Base-by-base conservation (phyloP, 37 sponge, comb jelly and placozoan genomes). In the Crambe crambe region DNA sequence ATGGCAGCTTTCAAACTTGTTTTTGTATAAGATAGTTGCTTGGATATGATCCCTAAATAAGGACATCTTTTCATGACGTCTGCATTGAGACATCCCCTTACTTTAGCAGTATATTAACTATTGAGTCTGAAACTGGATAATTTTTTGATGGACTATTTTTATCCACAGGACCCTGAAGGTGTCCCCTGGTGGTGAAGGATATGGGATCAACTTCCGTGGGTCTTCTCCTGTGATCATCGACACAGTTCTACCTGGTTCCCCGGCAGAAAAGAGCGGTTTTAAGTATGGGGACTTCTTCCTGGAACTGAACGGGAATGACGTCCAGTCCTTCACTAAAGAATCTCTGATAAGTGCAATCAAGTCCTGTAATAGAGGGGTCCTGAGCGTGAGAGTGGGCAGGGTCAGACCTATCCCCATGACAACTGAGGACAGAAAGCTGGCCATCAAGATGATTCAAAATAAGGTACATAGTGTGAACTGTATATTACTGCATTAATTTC, bases 281-380 rank as follows among this genome's bases (percentile, higher is more conserved):
- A 42, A 27, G 42, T 22, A 26, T 10, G 90, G 90, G 44, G 90
- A 90, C 60, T 79, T 72, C 66, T 26, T 90, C 20, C 26, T 90
- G 37, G 77, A 57, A 31, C 51, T 90, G 37, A 81, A 72, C 29
- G 85, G 90, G 6, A 69, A 63, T 20, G 69, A 76, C 66, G 80
- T 84, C 10, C 57, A 35, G 3, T 9, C 36, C 18, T 39, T 40
- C 18, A 36, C 42, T 6, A 67, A 51, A 37, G 82, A 61, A 2
- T 51, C 41, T 1, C 81, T 85, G 2, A 9, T 72, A 71, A 37
- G 47, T 60, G 68, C 71, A n/a, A 40, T 90, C 34, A 69, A 70
- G 32, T 41, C 76, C 20, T 56, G n/a, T 2, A n/a, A 23, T 1
- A 85, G 85, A 20, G 31, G 32, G 62, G 42, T 42, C 12, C 57